phyloP scores from a whole-genome alignment of 2,113 vertebrate species.

The Struthidea cinerea region DNA sequence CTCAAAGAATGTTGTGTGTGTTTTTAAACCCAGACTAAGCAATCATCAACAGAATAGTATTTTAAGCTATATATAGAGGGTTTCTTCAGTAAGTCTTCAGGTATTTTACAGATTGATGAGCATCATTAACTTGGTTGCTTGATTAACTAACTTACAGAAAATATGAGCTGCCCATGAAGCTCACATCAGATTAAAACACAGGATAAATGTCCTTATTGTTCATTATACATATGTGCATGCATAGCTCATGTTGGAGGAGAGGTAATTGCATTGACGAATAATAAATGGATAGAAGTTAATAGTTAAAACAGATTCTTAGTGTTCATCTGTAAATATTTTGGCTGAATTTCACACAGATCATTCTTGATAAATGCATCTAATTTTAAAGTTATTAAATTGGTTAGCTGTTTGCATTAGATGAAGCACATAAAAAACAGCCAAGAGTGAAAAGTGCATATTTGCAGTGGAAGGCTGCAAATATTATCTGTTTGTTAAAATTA shows the following conservation, averaged over 20 bases:
- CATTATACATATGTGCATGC: background rate
- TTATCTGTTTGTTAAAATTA: constrained; percentile 26
- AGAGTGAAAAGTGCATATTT: background rate
- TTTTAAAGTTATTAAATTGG: constrained; percentile 16
- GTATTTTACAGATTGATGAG: background rate
- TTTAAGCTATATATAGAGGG: background rate
- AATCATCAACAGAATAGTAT: background rate
- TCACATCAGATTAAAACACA: background rate
- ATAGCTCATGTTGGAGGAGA: background rate
- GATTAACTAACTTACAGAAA: background rate
- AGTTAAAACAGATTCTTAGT: background rate
- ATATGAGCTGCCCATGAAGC: background rate
- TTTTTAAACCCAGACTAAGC: background rate
- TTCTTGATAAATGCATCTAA: background rate
- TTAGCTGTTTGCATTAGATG: background rate
- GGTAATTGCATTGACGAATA: background rate
- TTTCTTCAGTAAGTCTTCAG: background rate
- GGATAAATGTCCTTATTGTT: background rate
- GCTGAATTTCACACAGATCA: background rate
- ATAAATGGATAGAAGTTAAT: background rate
- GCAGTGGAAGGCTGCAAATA: background rate
- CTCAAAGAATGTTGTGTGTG: background rate
- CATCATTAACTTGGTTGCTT: background rate
- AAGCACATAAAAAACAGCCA: background rate
- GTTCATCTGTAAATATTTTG: constrained; percentile 16